Base-by-base conservation (phyloP, 1,140 invertebrate genomes). In the Rhynchophorus ferrugineus region DNA sequence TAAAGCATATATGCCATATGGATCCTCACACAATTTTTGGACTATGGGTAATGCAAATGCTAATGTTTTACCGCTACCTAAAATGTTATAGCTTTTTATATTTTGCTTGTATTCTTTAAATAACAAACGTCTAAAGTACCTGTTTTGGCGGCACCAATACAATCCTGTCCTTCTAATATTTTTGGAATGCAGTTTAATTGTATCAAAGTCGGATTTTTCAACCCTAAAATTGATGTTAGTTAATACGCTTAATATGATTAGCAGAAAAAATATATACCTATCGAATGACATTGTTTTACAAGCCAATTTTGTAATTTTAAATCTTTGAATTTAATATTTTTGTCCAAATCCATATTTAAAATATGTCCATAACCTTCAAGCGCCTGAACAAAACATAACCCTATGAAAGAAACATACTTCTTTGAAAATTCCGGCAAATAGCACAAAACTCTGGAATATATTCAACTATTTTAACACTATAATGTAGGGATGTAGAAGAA, bases 41-140 rank as follows among this genome's bases (percentile, higher is more conserved):
- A 99, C 69, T 63, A 99, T 94, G 0, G 96, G 96, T 14, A 99
- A 65, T 3, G 91, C 92, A 81, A 98, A 99, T 0, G 95, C 90
- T 63, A 95, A 83, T 3, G 95, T 98, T 78, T 99, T 99, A 24
- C 96, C 96, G 46, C 92, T 96, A 16, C 51, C 51, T 54, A 37
- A 8, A 44, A 44, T n/a, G 17, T 11, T 6, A 38, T 6, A 38
- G 8, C 16, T 38, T 19, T 21, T 39, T 39, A 16, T 39, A 14
- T 39, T 8, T 16, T 39, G 18, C 9, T 14, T 14, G 3, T 13
- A 1, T 17, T 21, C 1, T 13, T 33, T 33, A 33, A 33, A 33
- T 33, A 11, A 6, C 5, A 33, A 6, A 11, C 24, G 5, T 29
- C 11, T 11, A 29, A 29, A 29, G 24, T 47, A 54, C 95, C 96